Conservation (phyloP, 2,888 invertebrate species). For the Crocallis elinguaria region DNA sequence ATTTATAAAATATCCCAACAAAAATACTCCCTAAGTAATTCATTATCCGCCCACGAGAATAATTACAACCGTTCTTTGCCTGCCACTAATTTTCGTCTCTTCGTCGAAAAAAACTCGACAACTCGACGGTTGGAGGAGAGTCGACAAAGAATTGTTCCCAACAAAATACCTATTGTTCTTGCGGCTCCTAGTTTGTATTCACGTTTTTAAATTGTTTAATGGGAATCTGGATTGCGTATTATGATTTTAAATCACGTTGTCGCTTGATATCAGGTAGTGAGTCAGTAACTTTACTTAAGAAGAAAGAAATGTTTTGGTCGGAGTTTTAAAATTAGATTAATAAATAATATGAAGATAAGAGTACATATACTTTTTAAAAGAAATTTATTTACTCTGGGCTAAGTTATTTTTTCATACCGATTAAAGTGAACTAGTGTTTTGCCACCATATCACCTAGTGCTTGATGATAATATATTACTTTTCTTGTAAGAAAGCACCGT, state of each 20-base stretch:
- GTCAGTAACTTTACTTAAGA: too few relatives aligned
- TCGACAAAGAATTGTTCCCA: slow-evolving; percentile 6
- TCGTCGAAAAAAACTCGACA: slow-evolving; percentile 8
- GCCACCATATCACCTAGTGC: too few relatives aligned
- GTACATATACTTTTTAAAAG: too few relatives aligned
- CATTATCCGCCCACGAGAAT: slow-evolving; percentile 25
- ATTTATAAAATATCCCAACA: slow-evolving; percentile 19
- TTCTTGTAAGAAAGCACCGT: too few relatives aligned
- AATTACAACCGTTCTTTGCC: slow-evolving; percentile 24
- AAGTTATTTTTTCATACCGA: too few relatives aligned
- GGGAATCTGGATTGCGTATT: slow-evolving; percentile 1
- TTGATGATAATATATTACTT: too few relatives aligned
- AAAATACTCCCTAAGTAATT: slow-evolving; percentile 26
- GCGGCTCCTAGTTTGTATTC: not conserved
- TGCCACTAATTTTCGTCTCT: slow-evolving; percentile 26
- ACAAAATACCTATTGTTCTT: slow-evolving; percentile 15
- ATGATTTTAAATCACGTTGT: not conserved
- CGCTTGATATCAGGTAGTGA: not conserved
- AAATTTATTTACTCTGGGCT: too few relatives aligned
- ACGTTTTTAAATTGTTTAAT: slow-evolving; percentile 2
- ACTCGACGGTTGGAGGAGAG: not conserved
- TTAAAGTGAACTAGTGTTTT: too few relatives aligned
- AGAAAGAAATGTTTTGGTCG: too few relatives aligned
- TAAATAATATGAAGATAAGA: too few relatives aligned
- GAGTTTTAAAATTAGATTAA: too few relatives aligned